These are phyloP conservation scores for Lutraria rhynchaena DNA, from an alignment of 1,140 invertebrate genomes.

Conservation along the genomic window DNA sequence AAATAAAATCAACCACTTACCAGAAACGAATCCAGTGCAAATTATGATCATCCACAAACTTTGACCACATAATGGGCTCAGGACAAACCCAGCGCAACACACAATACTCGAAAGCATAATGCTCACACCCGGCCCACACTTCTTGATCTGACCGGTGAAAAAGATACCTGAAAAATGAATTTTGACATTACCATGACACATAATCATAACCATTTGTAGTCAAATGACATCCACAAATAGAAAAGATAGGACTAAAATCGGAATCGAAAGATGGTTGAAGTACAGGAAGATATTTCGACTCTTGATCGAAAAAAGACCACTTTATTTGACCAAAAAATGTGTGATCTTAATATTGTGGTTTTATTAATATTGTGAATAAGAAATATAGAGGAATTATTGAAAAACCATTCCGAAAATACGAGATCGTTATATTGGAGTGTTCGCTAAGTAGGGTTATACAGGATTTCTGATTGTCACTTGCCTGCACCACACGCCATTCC, in stretches of 20 bases:
- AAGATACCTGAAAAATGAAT: constrained; percentile 35
- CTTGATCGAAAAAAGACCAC: background rate
- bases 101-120: background rate
- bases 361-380: too few relatives aligned
- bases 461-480: too few relatives aligned
- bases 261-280: background rate
- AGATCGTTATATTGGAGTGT: too few relatives aligned
- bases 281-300: background rate
- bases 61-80: too few relatives aligned
- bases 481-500: background rate
- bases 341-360: background rate
- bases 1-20: too few relatives aligned
- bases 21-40: too few relatives aligned
- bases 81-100: too few relatives aligned
- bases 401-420: too few relatives aligned
- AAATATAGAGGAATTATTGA: too few relatives aligned
- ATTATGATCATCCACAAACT: too few relatives aligned
- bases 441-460: too few relatives aligned
- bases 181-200: too few relatives aligned
- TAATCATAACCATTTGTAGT: background rate
- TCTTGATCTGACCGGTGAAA: background rate
- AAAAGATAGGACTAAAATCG: background rate
- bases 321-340: background rate
- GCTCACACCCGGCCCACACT: constrained; percentile 7
- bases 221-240: background rate